Percentiles rank a stretch among this genome's conserved stretches.
Evolutionary conservation across 2,888 invertebrate species (phyloP).

Genomic region (Drosophila planitibia): DNA sequence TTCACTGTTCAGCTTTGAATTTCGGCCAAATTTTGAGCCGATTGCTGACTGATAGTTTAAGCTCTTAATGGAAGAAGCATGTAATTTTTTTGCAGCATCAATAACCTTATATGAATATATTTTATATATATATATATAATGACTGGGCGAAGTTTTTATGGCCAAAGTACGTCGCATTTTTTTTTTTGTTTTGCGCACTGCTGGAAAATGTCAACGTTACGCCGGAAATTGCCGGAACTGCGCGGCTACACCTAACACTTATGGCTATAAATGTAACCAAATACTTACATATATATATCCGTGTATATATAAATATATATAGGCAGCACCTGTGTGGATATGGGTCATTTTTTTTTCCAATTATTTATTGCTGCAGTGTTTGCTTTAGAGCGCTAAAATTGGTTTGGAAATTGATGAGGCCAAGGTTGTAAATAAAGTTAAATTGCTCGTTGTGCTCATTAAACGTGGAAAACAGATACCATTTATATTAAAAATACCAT

Average conservation of each 20-base stretch:
- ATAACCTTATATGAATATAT: constrained; percentile 24
- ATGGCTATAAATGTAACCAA: constrained; percentile 58
- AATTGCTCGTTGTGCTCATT: neutral
- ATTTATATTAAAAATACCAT: constrained; percentile 7
- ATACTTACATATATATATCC: constrained; percentile 16
- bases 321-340: constrained; percentile 10
- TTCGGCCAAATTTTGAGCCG: constrained; percentile 24
- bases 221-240: constrained; percentile 75
- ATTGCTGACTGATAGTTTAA: constrained; percentile 64
- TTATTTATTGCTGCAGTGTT: constrained; percentile 51
- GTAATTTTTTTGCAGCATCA: constrained; percentile 32
- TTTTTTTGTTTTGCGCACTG: constrained; percentile 22
- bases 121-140: constrained; percentile 24
- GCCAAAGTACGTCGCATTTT: constrained; percentile 33
- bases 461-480: neutral
- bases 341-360: constrained; percentile 35
- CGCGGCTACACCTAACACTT: constrained; percentile 73
- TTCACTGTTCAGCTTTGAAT: constrained; percentile 37
- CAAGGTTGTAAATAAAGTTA: constrained; percentile 48
- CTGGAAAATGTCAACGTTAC: constrained; percentile 24
- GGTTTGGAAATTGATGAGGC: constrained; percentile 44
- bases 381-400: constrained; percentile 57
- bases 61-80: constrained; percentile 72
- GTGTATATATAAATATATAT: neutral
- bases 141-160: constrained; percentile 53